These are phyloP conservation scores for Antechinus flavipes DNA, from an alignment of 2,113 vertebrate species.

Conservation along the genomic window DNA sequence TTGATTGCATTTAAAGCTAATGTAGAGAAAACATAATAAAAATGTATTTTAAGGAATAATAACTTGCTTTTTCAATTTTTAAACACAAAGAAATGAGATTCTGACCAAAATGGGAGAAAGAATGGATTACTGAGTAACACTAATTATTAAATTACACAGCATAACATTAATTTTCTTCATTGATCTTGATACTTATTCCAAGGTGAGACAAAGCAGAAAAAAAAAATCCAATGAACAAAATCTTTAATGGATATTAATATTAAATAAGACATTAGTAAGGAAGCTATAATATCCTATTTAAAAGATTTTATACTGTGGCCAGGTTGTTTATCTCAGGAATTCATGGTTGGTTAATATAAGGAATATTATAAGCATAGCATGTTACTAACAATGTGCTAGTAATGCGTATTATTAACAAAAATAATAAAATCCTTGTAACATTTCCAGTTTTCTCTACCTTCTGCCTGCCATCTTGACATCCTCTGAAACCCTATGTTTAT, in stretches of 20 bases:
- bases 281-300: background rate
- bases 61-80: background rate
- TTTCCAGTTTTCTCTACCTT: background rate
- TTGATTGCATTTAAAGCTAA: background rate
- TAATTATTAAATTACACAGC: no score
- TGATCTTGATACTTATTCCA: background rate
- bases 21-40: background rate
- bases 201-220: background rate
- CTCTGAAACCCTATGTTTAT: background rate
- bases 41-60: background rate
- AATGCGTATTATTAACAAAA: background rate
- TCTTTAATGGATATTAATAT: background rate
- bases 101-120: no score
- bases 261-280: background rate
- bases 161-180: background rate
- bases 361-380: background rate
- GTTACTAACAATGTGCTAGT: background rate
- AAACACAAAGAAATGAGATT: background rate
- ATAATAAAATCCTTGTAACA: background rate
- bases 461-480: background rate
- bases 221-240: background rate
- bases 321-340: background rate
- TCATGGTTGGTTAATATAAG: background rate
- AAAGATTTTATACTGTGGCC: background rate
- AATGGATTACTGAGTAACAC: no score